These are phyloP conservation scores for Tachysurus fulvidraco DNA, from an alignment of 2,113 vertebrate genomes.

Conservation along the genomic window DNA sequence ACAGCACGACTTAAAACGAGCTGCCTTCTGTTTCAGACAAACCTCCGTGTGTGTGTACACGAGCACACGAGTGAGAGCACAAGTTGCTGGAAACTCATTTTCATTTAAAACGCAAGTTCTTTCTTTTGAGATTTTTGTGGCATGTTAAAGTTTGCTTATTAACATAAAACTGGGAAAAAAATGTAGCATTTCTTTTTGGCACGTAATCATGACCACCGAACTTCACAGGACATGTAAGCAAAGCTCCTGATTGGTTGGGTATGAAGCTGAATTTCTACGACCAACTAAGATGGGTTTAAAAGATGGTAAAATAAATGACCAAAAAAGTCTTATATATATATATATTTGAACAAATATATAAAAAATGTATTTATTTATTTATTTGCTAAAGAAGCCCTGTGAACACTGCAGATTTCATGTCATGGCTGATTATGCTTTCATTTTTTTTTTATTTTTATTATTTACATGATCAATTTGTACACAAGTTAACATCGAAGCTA, in stretches of 20 bases:
- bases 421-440: not conserved
- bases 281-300: not conserved
- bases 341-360: too few species aligned
- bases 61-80: too few species aligned
- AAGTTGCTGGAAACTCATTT: not conserved
- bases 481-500: not conserved
- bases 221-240: not conserved
- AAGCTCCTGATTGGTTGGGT: not conserved
- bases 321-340: too few species aligned
- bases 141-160: not conserved
- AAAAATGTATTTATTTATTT: too few species aligned
- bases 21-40: not conserved
- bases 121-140: not conserved
- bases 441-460: not conserved
- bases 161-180: not conserved
- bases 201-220: not conserved
- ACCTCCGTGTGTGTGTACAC: not conserved
- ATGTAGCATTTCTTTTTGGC: fast-evolving
- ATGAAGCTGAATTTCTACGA: not conserved
- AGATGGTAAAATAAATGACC: too few species aligned
- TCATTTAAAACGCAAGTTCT: not conserved
- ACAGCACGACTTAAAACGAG: not conserved
- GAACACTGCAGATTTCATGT: not conserved
- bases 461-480: not conserved
- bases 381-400: too few species aligned